These are phyloP conservation scores for Cynodonichthys magdalenae DNA, from an alignment of 2,797 vertebrate genomes.

Conservation along the genomic window DNA sequence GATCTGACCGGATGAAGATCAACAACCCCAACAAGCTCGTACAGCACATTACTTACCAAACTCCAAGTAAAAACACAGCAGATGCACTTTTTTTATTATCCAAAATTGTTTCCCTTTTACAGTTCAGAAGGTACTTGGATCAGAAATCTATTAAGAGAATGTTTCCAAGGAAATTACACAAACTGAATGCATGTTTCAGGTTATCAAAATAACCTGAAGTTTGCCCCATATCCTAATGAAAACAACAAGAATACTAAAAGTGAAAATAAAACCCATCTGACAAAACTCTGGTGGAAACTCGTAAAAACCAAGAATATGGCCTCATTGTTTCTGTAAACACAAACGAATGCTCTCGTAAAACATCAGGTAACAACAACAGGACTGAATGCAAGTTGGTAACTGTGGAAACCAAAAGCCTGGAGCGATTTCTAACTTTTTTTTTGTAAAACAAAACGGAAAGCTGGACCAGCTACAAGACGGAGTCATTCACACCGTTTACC, in stretches of 20 bases:
- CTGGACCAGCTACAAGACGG: constrained; percentile 53
- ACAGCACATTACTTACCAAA: too few relatives aligned
- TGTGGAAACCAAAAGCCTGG: constrained; percentile 69
- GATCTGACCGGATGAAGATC: too few relatives aligned
- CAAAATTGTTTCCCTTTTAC: not conserved
- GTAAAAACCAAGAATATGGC: constrained; percentile 73
- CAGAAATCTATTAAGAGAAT: not conserved
- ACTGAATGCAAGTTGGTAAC: constrained; percentile 65
- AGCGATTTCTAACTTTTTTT: constrained; percentile 56
- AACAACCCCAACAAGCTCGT: too few relatives aligned
- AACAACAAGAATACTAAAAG: constrained; percentile 49
- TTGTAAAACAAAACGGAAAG: constrained; percentile 63
- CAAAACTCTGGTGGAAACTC: constrained; percentile 61
- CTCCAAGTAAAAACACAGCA: too few relatives aligned
- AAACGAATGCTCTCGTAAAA: constrained; percentile 72
- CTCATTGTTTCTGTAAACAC: constrained; percentile 80
- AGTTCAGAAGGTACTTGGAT: constrained; percentile 5
- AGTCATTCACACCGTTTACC: constrained; percentile 56
- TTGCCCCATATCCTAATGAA: constrained; percentile 7
- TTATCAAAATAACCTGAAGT: constrained; percentile 18
- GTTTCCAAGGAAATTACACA: constrained; percentile 2
- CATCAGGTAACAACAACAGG: constrained; percentile 83
- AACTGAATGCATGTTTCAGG: not conserved
- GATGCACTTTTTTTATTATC: not conserved
- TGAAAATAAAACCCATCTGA: constrained; percentile 71